These are phyloP conservation scores for Vicugna pacos DNA, from an alignment of 2,113 vertebrate species.

Conservation along the genomic window DNA sequence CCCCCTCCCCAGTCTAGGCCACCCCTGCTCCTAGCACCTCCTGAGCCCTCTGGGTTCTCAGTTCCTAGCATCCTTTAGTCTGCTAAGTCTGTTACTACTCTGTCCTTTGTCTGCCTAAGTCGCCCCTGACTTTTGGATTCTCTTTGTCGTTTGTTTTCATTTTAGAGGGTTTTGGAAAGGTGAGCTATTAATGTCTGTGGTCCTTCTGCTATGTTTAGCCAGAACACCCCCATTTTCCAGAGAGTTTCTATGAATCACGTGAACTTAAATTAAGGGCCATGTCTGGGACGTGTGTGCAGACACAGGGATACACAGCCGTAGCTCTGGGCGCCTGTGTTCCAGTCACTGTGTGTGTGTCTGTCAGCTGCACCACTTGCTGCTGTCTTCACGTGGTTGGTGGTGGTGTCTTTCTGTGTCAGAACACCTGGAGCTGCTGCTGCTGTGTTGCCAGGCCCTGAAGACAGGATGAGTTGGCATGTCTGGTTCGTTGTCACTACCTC, in stretches of 20 bases:
- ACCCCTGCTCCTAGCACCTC: neutral
- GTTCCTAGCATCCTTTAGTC: neutral
- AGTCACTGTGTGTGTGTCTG: rapidly evolving
- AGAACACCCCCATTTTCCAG: neutral
- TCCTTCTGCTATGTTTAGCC: neutral
- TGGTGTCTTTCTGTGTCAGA: neutral
- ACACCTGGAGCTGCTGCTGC: rapidly evolving
- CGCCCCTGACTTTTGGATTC: neutral
- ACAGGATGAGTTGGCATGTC: neutral
- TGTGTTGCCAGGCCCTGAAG: neutral
- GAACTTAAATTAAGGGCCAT: neutral
- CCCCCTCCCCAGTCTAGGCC: no score
- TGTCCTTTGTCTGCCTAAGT: neutral
- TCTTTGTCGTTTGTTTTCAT: neutral
- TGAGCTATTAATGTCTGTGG: neutral
- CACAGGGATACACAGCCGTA: neutral
- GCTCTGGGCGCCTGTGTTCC: rapidly evolving
- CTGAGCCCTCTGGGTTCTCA: neutral
- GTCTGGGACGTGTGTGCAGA: neutral
- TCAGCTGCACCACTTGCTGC: neutral
- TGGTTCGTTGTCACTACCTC: neutral
- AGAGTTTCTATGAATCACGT: neutral
- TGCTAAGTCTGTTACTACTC: neutral
- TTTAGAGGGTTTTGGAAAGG: neutral
- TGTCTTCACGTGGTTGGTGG: rapidly evolving